Base-by-base conservation (phyloP, 2,888 invertebrate species). In the Pammene fasciana region DNA sequence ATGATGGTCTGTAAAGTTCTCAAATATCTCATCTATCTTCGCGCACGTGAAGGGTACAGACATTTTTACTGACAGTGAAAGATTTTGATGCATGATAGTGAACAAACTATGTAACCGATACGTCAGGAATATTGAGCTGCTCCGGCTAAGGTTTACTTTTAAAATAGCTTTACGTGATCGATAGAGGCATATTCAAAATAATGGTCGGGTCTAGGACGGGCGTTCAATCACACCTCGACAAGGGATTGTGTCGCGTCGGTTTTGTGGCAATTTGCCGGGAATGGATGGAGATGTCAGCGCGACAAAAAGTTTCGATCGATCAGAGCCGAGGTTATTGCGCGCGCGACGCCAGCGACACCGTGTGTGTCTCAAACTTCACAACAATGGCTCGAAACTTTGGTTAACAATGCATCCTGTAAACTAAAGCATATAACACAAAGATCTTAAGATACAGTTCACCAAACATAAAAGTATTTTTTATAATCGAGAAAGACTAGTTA, bases 221-320 rank as follows among this genome's bases (percentile, higher is more conserved):
- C 78, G 77, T 85, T 88, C 88, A 82, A 88, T 90, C 90, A 90
- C 87, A 85, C 76, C 83, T 83, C 82, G 84, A 81, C 83, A 79
- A 81, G 83, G 83, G 84, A 65, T 82, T 84, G 80, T 79, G 85
- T 83, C 75, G 71, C 75, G 74, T 75, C 75, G 72, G 75, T 75
- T 78, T 73, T 79, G 83, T 82, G 86, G 87, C 89, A 92, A 92
- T 91, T 91, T 90, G 90, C 89, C 79, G 79, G 80, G 82, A 87
- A 90, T 90, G 85, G 86, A 92, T 92, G 86, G 87, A 92, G 89
- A 89, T 79, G 92, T 92, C 92, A 89, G 75, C 85, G 82, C 82
- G 82, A 91, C 90, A 92, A 92, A 92, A 92, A 92, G 88, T 87
- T 83, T 82, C 88, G 87, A 92, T 92, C 88, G 86, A 90, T 92